Conservation (phyloP, 2,113 vertebrate species). For the Herpetotheres cachinnans region DNA sequence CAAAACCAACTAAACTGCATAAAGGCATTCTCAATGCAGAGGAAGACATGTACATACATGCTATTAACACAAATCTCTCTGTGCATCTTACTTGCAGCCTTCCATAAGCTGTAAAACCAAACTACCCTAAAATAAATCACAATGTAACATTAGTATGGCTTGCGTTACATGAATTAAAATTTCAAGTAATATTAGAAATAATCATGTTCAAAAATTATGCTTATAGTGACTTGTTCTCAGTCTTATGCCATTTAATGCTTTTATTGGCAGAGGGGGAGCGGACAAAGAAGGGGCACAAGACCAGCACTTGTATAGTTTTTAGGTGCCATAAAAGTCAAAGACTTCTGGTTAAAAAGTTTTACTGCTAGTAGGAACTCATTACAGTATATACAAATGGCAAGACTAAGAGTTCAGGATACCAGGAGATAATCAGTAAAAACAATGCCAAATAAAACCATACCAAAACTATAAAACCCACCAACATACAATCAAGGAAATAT, state of each 20-base stretch:
- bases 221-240: neutral
- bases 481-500: neutral
- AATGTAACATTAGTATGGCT: neutral
- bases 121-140: neutral
- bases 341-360: neutral
- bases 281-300: neutral
- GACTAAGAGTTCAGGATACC: neutral
- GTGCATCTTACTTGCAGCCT: neutral
- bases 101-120: neutral
- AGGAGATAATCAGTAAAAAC: neutral
- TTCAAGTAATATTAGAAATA: neutral
- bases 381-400: neutral
- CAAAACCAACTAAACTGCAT: neutral
- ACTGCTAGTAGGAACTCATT: neutral
- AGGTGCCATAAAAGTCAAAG: neutral
- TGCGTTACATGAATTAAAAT: neutral
- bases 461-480: neutral
- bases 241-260: neutral
- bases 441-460: neutral
- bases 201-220: neutral
- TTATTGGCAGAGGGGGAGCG: neutral
- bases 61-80: neutral
- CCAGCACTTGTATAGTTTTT: neutral
- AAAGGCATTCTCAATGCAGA: fast-evolving
- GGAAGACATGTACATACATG: neutral